Base-by-base conservation (phyloP, 2,797 vertebrate genomes). In the Enteromius argenteus region DNA sequence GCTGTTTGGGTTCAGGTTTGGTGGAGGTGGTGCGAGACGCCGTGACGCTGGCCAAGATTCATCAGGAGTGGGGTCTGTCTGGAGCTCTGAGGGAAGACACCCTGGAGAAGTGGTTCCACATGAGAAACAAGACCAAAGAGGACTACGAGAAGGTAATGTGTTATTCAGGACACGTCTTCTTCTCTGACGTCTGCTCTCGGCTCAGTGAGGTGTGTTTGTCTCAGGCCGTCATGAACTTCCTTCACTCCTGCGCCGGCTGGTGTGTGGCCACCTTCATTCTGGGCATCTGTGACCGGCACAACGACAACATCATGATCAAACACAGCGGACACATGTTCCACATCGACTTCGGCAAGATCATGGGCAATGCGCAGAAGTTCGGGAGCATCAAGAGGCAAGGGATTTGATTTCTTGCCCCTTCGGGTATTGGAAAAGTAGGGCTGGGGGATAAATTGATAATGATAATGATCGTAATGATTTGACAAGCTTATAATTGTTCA, bases 301-400 rank as follows among this genome's bases (percentile, higher is more conserved):
- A 99, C 0, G 97, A 99, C 95, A 99, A 99, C 93, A 99, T 99
- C 94, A 99, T 99, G 97, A 90, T 99, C 88, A 98, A 96, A 89
- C 96, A 95, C 87, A 98, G 96, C 0, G 98, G 98, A 3, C 97
- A 99, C 92, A 98, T 99, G 97, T 98, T 99, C 90, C 98, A 99
- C 92, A 98, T 99, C 0, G 98, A 99, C 90, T 99, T 98, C 0
- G 97, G 97, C 84, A 95, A 97, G 84, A 97, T 99, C 87, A 94
- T 99, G 94, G 98, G 98, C 66, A 97, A 99, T 0, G 96, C 97
- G 0, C 97, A 99, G 93, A 99, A 96, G 96, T 96, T 99, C 0
- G 97, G 94, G 77, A 95, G 89, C 86, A 95, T 99, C 89, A 98
- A 97, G 92, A 96, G 98, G 98, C 94, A 74, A 90, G 91, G 4